phyloP scores from a whole-genome alignment of 2,888 invertebrate genomes.

The Archips crataeganus region DNA sequence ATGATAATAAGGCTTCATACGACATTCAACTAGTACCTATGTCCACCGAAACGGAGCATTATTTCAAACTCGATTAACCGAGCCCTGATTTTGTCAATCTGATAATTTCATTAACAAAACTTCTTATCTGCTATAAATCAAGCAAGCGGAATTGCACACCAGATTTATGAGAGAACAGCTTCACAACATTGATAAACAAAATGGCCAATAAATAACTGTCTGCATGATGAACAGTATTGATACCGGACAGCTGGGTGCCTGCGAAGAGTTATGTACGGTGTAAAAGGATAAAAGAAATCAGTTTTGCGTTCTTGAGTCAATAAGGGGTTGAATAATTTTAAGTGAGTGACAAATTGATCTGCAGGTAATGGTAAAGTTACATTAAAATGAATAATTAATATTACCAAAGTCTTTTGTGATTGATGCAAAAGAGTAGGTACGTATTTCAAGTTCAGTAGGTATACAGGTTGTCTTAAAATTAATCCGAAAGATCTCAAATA shows the following conservation, averaged over 20 bases:
- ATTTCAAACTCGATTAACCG: slow-evolving; percentile 12
- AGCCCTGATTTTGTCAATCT: slow-evolving; percentile 3
- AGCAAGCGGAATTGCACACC: slow-evolving; percentile 32
- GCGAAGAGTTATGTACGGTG: slow-evolving; percentile 10
- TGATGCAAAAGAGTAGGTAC: too few relatives aligned
- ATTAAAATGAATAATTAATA: not conserved
- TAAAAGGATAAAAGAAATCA: slow-evolving; percentile 37
- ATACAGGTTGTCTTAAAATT: too few relatives aligned
- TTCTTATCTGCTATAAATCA: slow-evolving; percentile 38
- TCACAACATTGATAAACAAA: slow-evolving; percentile 40
- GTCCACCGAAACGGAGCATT: not conserved
- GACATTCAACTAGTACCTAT: too few relatives aligned
- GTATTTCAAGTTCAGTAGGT: too few relatives aligned
- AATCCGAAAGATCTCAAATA: too few relatives aligned
- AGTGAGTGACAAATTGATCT: not conserved
- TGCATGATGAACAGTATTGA: slow-evolving; percentile 18
- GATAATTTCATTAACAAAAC: slow-evolving; percentile 38
- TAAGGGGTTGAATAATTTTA: slow-evolving; percentile 16
- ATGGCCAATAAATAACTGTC: slow-evolving; percentile 39
- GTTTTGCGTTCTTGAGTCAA: slow-evolving; percentile 27
- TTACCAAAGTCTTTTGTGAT: too few relatives aligned
- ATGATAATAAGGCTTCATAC: too few relatives aligned
- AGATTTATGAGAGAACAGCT: slow-evolving; percentile 37
- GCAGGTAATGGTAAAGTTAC: not conserved
- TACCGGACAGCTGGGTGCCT: slow-evolving; percentile 20